These are phyloP conservation scores for Oscheius onirici DNA, from an alignment of 2,888 invertebrate species.

Conservation along the genomic window DNA sequence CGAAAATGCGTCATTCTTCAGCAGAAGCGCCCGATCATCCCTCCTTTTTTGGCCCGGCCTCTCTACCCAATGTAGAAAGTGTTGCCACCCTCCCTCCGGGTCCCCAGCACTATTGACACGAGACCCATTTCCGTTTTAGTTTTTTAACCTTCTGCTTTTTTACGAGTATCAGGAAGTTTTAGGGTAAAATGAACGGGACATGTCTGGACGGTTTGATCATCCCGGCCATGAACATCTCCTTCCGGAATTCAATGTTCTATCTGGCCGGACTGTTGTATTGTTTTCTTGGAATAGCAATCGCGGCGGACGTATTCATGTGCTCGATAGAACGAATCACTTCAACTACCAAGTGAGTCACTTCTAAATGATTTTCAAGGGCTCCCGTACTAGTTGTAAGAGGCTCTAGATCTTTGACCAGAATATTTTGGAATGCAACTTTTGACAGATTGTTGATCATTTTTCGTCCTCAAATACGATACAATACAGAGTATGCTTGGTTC, in stretches of 20 bases:
- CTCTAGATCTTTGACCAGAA: neutral
- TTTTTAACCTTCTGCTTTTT: neutral
- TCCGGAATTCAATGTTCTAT: conserved; percentile 72
- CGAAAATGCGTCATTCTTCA: neutral
- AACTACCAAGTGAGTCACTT: conserved; percentile 36
- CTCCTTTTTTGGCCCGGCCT: conserved; percentile 14
- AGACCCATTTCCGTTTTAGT: neutral
- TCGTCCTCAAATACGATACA: neutral
- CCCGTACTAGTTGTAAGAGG: neutral
- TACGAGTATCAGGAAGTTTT: neutral
- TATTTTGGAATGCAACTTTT: neutral
- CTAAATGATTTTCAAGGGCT: neutral
- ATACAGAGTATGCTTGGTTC: neutral
- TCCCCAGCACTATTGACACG: conserved; percentile 2
- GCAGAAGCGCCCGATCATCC: neutral
- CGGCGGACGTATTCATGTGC: conserved; percentile 78
- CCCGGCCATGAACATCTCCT: conserved; percentile 41
- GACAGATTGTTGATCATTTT: too few relatives aligned
- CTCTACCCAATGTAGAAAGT: neutral
- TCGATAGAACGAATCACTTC: conserved; percentile 76
- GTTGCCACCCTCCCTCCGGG: neutral
- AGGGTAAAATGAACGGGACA: conserved; percentile 29
- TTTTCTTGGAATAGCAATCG: conserved; percentile 77
- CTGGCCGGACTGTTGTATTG: conserved; percentile 75
- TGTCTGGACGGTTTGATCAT: conserved; percentile 50